Evolutionary conservation across 1,140 invertebrate genomes (phyloP).

Genomic region (Chlorops oryzae): DNA sequence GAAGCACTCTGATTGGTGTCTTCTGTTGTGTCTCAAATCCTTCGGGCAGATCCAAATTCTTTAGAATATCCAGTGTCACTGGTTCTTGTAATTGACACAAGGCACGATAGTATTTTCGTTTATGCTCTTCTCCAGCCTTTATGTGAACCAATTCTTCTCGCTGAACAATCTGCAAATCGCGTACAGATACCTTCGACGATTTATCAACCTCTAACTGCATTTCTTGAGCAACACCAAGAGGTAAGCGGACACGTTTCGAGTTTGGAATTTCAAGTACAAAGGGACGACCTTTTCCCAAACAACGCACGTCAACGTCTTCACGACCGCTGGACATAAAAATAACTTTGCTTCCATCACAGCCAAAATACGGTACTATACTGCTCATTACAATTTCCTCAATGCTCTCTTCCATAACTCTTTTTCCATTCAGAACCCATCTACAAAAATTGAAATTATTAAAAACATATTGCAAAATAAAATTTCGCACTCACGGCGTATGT

Average conservation of each 20-base stretch:
- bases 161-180: slow-evolving; percentile 59
- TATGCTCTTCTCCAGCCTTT: slow-evolving; percentile 80
- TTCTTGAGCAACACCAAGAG: slow-evolving; percentile 21
- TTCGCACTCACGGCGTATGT: slow-evolving; percentile 95
- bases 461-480: too few species aligned
- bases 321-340: slow-evolving; percentile 86
- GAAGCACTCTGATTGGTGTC: slow-evolving; percentile 80
- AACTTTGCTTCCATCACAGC: slow-evolving; percentile 31
- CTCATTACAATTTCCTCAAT: slow-evolving; percentile 85
- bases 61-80: slow-evolving; percentile 52
- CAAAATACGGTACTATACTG: slow-evolving; percentile 52
- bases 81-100: slow-evolving; percentile 56
- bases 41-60: slow-evolving; percentile 51
- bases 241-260: slow-evolving; percentile 56
- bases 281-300: slow-evolving; percentile 77
- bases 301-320: slow-evolving; percentile 87
- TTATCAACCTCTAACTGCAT: slow-evolving; percentile 60
- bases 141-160: slow-evolving; percentile 65
- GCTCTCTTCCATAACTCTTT: slow-evolving; percentile 72
- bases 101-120: slow-evolving; percentile 78
- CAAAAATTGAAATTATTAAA: too few species aligned
- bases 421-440: slow-evolving; percentile 82
- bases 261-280: slow-evolving; percentile 79
- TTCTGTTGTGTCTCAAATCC: slow-evolving; percentile 61
- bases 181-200: slow-evolving; percentile 57